Percentiles rank a stretch among this genome's conserved stretches.
These are phyloP conservation scores for Tenualosa thibaudeaui DNA, from an alignment of 2,797 vertebrate genomes.

Conservation along the genomic window DNA sequence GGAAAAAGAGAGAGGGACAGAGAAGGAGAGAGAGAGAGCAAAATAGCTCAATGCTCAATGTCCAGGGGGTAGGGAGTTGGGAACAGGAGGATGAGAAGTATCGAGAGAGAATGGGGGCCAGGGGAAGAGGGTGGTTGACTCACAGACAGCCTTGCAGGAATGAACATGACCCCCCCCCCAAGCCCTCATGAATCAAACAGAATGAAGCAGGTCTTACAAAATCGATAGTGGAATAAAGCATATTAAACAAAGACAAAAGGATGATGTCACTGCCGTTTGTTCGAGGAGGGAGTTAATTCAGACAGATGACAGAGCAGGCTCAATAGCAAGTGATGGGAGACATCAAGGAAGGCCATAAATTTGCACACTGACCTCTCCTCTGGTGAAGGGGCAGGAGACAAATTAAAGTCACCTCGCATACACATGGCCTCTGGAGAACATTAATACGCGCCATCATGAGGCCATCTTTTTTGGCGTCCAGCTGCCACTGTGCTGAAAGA, in stretches of 20 bases:
- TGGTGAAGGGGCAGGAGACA: neutral
- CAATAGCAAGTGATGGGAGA: conserved; percentile 26
- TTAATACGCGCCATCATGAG: neutral
- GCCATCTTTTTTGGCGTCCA: neutral
- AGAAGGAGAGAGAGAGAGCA: conserved; percentile 33
- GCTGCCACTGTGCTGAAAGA: neutral
- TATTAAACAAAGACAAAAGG: conserved; percentile 69
- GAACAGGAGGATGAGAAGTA: neutral
- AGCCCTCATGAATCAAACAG: conserved; percentile 69
- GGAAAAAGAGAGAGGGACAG: conserved; percentile 6
- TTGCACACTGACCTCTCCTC: neutral
- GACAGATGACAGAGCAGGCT: conserved; percentile 51
- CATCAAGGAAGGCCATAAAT: neutral
- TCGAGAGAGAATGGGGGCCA: conserved; percentile 38
- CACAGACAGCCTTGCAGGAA: conserved; percentile 12
- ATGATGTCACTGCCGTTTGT: conserved; percentile 38
- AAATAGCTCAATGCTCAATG: neutral
- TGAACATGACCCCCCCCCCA: conserved; percentile 40
- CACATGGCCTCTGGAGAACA: neutral
- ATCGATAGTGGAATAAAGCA: conserved; percentile 67
- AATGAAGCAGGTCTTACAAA: conserved; percentile 66
- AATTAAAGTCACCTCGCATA: neutral
- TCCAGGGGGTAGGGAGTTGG: neutral
- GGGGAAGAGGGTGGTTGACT: conserved; percentile 42
- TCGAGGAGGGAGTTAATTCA: conserved; percentile 55